Base-by-base conservation (phyloP, 2,888 invertebrate species). In the Cheilosia pagana region DNA sequence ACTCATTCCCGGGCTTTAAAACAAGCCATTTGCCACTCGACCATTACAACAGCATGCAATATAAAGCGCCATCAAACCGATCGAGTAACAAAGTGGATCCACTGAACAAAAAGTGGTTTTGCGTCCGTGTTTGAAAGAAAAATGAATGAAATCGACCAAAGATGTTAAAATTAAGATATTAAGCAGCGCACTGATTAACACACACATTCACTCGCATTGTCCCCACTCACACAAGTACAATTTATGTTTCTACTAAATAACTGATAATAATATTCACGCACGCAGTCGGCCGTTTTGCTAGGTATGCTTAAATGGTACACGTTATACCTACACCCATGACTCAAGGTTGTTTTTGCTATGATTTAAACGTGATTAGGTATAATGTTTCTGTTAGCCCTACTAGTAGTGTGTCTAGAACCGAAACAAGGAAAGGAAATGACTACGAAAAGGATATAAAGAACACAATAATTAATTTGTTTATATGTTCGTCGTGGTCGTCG, bases 1-100 rank as follows among this genome's bases (percentile, higher is more conserved):
- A 43, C 65, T 31, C 10, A 25, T 41, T 50, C 12, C 16, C 31
- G 12, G 81, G 85, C 85, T 85, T 68, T 85, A 85, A 85, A 85
- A 85, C 85, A 85, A 85, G 85, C 85, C 85, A 81, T 85, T 81
- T 67, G 60, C 75, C 85, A 57, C 75, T 50, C 21, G 39, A 76
- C 45, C 85, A 85, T 79, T 81, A 60, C 67, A 50, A 85, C 85
- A 71, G 81, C 85, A 85, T 31, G 65, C 62, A 85, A 76, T 67
- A 60, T 16, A 85, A 85, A 76, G n/a, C 25, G 75, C 85, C 50
- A 81, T 85, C 67, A 7, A 76, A 45, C 21, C 75, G 71, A 81
- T 70, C 14, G 41, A 65, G 60, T n/a, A 65, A 67, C 71, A 85
- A 85, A 60, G n/a, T 70, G 1, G 19, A 28, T 21, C 52, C 48